Conservation (phyloP, 2,797 vertebrate genomes). For the Manis crassicaudata region DNA sequence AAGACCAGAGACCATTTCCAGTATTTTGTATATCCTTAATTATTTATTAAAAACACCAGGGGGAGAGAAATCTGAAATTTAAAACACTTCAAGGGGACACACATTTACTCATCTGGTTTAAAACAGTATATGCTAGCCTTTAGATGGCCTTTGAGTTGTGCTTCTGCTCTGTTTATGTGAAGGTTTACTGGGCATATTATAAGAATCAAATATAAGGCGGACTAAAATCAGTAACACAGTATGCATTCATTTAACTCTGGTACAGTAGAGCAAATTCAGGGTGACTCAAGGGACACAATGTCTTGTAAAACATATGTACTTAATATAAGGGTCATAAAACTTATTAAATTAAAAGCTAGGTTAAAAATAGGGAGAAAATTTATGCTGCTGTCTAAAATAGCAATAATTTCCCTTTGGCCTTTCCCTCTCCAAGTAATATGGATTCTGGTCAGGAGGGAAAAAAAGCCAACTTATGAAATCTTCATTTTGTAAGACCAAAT, state of each 20-base stretch:
- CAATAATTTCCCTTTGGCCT: conserved; percentile 91
- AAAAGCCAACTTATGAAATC: conserved; percentile 75
- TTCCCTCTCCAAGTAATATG: conserved; percentile 83
- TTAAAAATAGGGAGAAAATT: conserved; percentile 98
- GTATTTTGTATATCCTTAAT: conserved; percentile 1
- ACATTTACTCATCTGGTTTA: conserved; percentile 75
- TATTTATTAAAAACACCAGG: conserved; percentile 55
- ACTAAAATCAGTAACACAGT: conserved; percentile 86
- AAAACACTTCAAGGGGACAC: conserved; percentile 53
- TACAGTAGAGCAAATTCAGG: conserved; percentile 90
- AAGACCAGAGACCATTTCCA: conserved; percentile 39
- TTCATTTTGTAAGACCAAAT: conserved; percentile 74
- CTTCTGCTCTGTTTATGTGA: conserved; percentile 61
- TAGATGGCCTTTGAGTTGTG: conserved; percentile 49
- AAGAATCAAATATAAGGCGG: conserved; percentile 84
- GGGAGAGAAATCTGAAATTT: conserved; percentile 47
- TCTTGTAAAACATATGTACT: conserved; percentile 99
- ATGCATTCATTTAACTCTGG: conserved; percentile 87
- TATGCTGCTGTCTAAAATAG: conserved; percentile 93
- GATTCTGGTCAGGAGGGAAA: conserved; percentile 67
- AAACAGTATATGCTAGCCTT: conserved; percentile 60
- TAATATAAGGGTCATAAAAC: conserved; percentile 98
- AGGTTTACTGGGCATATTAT: conserved; percentile 76
- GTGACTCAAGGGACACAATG: conserved; percentile 95
- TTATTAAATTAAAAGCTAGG: conserved; percentile 99